Evolutionary conservation across 2,113 vertebrate species (phyloP), one percentile per base, ranked within the genome.

Genomic region (Rousettus leschenaultii): DNA sequence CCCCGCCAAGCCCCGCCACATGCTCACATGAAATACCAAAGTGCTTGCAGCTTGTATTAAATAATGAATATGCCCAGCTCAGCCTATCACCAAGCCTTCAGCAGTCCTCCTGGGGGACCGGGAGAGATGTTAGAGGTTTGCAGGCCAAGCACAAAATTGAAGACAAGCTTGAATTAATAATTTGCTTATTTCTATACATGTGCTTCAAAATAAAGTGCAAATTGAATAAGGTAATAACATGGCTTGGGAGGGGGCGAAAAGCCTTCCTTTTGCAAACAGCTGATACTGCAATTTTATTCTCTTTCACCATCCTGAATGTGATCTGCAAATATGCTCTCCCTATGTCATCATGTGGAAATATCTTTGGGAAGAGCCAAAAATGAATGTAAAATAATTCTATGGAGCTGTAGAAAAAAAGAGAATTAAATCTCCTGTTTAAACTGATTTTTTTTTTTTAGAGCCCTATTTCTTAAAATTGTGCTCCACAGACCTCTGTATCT

Each of bases 91-190:
- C 79, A 70, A 91, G 94, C 79, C 91, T 94, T 97, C 87, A 95
- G 96, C 71, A 15, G 85, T 63, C 61, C 0, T 28, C 95, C 95
- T 82, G 92, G 86, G 95, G 93, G 91, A 86, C 95, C 33, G 22
- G 83, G 48, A 94, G 91, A 94, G 96, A 96, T 78, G 83, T 91
- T 59, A 93, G 93, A 93, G 96, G 91, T 94, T 94, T 97, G 85
- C 92, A 97, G 94, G 92, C 96, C 96, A 97, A 94, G 93, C 97
- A 97, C 90, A 97, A 98, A 98, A 98, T 95, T 97, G 92, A 97
- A 97, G 96, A 97, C 55, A 96, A 97, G 95, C 95, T 95, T 96
- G 95, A 97, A 97, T 97, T 97, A 98, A 96, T 97, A 98, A 98
- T 97, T 97, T 96, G 92, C 95, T 98, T 95, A 97, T 96, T 97